A percentile compares a stretch with the other conserved stretches of the same genome.
Conservation (phyloP, 1,140 invertebrate genomes). For the Sminthurinus signatus region DNA sequence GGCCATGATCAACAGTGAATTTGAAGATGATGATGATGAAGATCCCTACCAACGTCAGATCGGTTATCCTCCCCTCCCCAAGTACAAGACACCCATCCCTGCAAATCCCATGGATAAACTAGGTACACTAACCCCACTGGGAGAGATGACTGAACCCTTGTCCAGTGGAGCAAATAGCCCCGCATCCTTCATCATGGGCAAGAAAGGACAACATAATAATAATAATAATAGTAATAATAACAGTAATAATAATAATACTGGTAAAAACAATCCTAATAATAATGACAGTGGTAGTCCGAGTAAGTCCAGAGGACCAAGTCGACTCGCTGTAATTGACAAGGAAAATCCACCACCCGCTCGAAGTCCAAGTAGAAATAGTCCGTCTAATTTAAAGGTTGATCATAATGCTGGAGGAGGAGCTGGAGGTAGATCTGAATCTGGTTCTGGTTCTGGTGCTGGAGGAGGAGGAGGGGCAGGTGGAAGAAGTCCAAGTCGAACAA, state of each 20-base stretch:
- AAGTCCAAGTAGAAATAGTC: neutral
- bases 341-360: neutral
- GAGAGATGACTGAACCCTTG: conserved; percentile 19
- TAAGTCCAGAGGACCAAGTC: neutral
- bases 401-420: neutral
- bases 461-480: neutral
- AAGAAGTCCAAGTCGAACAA: too few species aligned
- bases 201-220: too few species aligned
- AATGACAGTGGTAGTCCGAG: too few species aligned
- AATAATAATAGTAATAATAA: too few species aligned
- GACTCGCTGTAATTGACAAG: neutral
- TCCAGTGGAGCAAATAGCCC: neutral
- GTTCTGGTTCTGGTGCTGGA: neutral
- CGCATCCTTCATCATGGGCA: neutral
- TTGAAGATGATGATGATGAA: conserved; percentile 2
- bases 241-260: too few species aligned
- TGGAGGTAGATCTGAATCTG: neutral
- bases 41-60: conserved; percentile 27
- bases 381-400: neutral
- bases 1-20: conserved; percentile 1
- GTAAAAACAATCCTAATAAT: too few species aligned
- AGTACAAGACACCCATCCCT: conserved; percentile 23
- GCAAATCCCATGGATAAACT: conserved; percentile 12
- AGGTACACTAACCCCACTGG: conserved; percentile 25
- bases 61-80: conserved; percentile 28